Base-by-base conservation (phyloP, 1,140 invertebrate genomes). In the Hydropsyche tenuis region DNA sequence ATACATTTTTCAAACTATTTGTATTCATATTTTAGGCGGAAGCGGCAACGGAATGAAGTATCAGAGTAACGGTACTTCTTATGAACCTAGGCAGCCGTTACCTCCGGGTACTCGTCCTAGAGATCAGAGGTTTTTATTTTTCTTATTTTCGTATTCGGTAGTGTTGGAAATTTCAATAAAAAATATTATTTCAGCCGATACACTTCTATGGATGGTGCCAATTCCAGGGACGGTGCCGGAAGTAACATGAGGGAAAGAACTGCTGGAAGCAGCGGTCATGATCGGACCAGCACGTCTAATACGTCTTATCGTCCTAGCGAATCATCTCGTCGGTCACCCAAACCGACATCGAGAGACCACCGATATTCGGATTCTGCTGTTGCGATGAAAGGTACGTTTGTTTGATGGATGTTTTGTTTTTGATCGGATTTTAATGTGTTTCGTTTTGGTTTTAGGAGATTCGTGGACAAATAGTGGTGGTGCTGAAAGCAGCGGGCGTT, bases 51-150 rank as follows among this genome's bases (percentile, higher is more conserved):
- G 30, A 18, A 81, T 84, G 79, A 85, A 85, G 68, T 85, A 85
- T 73, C 80, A 82, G 0, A 82, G 80, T 27, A 83, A 83, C 48
- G 80, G 78, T 48, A 73, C 81, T 16, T 81, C 74, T 65, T 84
- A 85, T 71, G 83, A 84, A 56, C 73, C 81, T 7, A 79, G 84
- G 23, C 84, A 84, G 72, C 83, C 82, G 7, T 79, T 84, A 69
- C 82, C 83, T 0, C 83, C 84, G 0, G 83, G 83, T 2, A 82
- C 82, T 4, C 80, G 84, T 51, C 81, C 81, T 1, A 83, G 85
- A 64, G 84, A 85, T 68, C 81, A 84, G 18, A 80, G 80, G 83
- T 84, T 78, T 48, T 45, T n/a, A 14, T 60, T 23, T 69, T 53
- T n/a, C 62, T 14, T 27, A 9, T 23, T 18, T 23, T 9, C 16